Evolutionary conservation across 2,797 vertebrate genomes (phyloP), one percentile per base, ranked within the genome.

Genomic region (Cirrhinus molitorella): DNA sequence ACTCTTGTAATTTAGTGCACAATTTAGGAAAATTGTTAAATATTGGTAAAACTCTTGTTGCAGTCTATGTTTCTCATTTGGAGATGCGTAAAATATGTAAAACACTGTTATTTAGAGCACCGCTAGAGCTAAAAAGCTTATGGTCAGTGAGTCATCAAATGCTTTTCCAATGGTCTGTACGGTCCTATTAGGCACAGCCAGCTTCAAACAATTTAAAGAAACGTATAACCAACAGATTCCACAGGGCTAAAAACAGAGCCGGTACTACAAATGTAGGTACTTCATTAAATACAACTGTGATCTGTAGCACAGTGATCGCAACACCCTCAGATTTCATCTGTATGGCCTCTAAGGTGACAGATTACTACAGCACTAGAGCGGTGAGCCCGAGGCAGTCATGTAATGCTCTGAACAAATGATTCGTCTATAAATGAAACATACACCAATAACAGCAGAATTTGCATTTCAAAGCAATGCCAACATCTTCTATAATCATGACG

Each of bases 81-180:
- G 31, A 19, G 31, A 37, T 37, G 17, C 2, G 3, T 55, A 37
- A 19, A 45, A 45, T 23, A 10, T 12, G 14, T 75, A 75, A 57
- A 40, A 37, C 7, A 13, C 51, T 57, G n/a, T 59, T 75, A 10
- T 55, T 68, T 68, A 34, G 0, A 25, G 8, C 34, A 76, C 40
- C 34, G 55, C 34, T 23, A 75, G n/a, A 79, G 63, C 59, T 51
- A 4, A 70, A 70, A 70, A 51, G 55, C 28, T 70, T 21, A 45
- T 61, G 55, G 80, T 72, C 55, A 81, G 43, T 82, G 80, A 82
- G 80, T 75, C 80, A 82, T 65, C 71, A 82, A 37, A 82, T 63
- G 45, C n/a, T 49, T 53, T 16, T 74, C 45, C 31, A 61, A 7
- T 53, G 63, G 43, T 23, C 45, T 67, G 45, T 40, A 51, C 47